These are phyloP conservation scores for Axis porcinus DNA, from an alignment of 2,113 vertebrate species.

Conservation along the genomic window DNA sequence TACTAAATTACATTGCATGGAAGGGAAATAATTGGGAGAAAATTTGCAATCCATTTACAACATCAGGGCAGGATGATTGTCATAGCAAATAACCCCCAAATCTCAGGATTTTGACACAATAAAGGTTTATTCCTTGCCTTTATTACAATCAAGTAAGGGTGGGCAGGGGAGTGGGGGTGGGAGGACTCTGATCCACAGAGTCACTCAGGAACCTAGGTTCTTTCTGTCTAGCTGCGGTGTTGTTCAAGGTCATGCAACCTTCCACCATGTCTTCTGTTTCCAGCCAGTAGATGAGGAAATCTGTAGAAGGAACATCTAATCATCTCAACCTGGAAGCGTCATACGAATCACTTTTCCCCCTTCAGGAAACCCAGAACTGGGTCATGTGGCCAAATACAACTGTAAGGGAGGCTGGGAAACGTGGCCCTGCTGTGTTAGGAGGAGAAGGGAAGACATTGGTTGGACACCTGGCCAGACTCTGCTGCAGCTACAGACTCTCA, in stretches of 20 bases:
- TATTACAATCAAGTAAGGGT: neutral
- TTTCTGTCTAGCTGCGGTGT: neutral
- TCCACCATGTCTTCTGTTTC: neutral
- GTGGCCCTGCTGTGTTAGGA: neutral
- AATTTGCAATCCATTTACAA: neutral
- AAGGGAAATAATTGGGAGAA: neutral
- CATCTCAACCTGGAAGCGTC: neutral
- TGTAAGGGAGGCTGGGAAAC: neutral
- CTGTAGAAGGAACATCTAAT: neutral
- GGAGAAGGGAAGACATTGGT: neutral
- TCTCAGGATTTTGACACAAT: neutral
- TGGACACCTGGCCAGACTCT: neutral
- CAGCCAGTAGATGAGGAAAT: neutral
- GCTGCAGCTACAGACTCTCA: neutral
- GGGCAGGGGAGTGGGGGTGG: neutral
- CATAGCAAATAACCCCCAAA: neutral
- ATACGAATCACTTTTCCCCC: neutral
- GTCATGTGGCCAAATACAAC: neutral
- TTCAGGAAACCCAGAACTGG: neutral
- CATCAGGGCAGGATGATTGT: neutral
- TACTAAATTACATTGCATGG: neutral
- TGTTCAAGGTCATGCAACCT: neutral
- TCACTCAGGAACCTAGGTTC: neutral
- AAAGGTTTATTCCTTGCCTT: constrained; percentile 12
- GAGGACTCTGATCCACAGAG: neutral